Percentiles rank a stretch among this genome's conserved stretches.
Evolutionary conservation across 2,797 vertebrate species (phyloP).

Genomic region (Falco concolor): DNA sequence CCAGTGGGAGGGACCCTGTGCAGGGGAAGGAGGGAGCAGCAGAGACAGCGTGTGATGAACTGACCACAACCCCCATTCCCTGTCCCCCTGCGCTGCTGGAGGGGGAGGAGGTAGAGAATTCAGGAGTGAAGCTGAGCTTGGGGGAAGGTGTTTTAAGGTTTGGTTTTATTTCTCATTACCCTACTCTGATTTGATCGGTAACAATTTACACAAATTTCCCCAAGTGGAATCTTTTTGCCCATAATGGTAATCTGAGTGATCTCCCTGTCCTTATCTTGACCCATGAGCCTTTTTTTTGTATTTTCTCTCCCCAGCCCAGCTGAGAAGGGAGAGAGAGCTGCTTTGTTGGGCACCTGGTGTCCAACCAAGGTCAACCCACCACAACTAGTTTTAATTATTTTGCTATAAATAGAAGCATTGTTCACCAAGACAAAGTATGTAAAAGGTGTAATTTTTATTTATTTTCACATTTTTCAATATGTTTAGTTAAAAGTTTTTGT

Average conservation of each 20-base stretch:
- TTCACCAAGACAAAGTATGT: neutral
- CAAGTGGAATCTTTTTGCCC: neutral
- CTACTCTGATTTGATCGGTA: neutral
- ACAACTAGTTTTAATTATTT: neutral
- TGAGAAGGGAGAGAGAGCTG: neutral
- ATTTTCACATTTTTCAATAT: neutral
- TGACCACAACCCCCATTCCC: neutral
- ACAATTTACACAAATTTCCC: neutral
- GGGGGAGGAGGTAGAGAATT: neutral
- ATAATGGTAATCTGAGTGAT: neutral
- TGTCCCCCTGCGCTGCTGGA: neutral
- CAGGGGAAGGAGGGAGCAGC: neutral
- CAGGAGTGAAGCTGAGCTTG: neutral
- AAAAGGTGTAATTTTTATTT: neutral
- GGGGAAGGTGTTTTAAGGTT: neutral
- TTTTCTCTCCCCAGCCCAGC: neutral
- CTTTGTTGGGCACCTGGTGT: neutral
- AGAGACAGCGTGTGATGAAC: neutral
- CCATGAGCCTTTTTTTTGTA: neutral
- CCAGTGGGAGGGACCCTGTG: neutral
- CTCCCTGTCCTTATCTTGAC: neutral
- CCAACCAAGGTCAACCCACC: neutral
- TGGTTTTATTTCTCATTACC: neutral
- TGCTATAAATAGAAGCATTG: neutral
- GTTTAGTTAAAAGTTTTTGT: neutral